phyloP scores from a whole-genome alignment of 2,888 invertebrate genomes.

The Drosophila infuscata region DNA sequence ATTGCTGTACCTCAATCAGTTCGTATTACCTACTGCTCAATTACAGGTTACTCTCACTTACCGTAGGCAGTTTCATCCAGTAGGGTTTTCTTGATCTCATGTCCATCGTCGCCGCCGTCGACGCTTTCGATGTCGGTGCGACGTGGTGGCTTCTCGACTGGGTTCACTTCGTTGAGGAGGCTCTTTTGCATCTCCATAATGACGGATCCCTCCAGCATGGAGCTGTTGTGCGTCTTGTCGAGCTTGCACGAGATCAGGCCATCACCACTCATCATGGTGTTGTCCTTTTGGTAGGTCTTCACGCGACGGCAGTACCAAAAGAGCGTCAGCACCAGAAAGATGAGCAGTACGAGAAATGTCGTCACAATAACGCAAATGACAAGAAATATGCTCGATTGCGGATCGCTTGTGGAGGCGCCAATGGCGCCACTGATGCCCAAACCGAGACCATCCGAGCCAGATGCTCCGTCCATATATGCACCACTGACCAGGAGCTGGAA shows the following conservation, averaged over 20 bases:
- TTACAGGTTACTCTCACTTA: conserved; percentile 85
- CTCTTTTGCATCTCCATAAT: conserved; percentile 94
- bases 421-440: conserved; percentile 85
- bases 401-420: conserved; percentile 84
- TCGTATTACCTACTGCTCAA: neutral
- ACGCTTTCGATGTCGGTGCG: conserved; percentile 91
- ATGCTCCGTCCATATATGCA: conserved; percentile 71
- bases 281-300: conserved; percentile 86
- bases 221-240: conserved; percentile 88
- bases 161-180: conserved; percentile 93
- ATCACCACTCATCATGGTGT: conserved; percentile 84
- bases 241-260: conserved; percentile 83
- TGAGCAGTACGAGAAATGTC: conserved; percentile 86
- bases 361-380: conserved; percentile 86
- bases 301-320: conserved; percentile 86
- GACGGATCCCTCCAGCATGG: conserved; percentile 90
- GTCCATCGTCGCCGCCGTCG: conserved; percentile 92
- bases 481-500: conserved; percentile 87
- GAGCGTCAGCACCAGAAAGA: conserved; percentile 86
- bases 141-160: conserved; percentile 93
- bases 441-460: conserved; percentile 70
- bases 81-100: conserved; percentile 92
- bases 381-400: conserved; percentile 84
- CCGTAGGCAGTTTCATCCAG: conserved; percentile 93
- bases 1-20: neutral